Conservation (phyloP, 2,113 vertebrate genomes). For the Psilopsiagon aurifrons region DNA sequence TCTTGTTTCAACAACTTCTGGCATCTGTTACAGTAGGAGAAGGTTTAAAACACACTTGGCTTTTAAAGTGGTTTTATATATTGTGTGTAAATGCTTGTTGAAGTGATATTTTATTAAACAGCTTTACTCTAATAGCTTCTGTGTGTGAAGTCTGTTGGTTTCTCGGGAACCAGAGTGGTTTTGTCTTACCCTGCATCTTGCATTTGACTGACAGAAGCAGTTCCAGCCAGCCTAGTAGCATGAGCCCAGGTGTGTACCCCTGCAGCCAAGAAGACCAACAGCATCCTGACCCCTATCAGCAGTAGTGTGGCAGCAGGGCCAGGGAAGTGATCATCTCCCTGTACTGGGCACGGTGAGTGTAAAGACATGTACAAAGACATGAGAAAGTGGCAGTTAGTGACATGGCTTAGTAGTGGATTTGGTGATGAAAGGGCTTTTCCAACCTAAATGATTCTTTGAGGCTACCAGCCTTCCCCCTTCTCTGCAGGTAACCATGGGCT, state of each 20-base stretch:
- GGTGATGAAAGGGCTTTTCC: background rate
- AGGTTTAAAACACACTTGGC: background rate
- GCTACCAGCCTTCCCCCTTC: background rate
- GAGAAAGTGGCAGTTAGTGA: background rate
- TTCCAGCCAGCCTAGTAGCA: background rate
- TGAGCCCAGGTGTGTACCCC: background rate
- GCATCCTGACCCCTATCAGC: background rate
- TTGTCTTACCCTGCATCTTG: background rate
- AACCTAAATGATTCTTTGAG: background rate
- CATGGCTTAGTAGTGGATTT: background rate
- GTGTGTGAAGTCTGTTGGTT: background rate
- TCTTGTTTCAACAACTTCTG: slow-evolving; percentile 12
- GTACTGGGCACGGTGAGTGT: background rate
- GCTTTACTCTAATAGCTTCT: slow-evolving; percentile 46
- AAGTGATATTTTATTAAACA: slow-evolving; percentile 70
- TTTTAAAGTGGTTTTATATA: slow-evolving; percentile 64
- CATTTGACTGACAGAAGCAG: background rate
- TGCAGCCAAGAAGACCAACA: background rate
- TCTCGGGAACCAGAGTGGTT: background rate
- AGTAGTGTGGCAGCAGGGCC: background rate
- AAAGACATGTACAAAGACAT: background rate
- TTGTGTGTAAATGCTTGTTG: slow-evolving; percentile 64
- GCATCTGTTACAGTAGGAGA: background rate
- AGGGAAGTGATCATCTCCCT: background rate
- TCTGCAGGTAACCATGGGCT: background rate